Conservation (phyloP, 2,888 invertebrate genomes). For the Cryptus armator region DNA sequence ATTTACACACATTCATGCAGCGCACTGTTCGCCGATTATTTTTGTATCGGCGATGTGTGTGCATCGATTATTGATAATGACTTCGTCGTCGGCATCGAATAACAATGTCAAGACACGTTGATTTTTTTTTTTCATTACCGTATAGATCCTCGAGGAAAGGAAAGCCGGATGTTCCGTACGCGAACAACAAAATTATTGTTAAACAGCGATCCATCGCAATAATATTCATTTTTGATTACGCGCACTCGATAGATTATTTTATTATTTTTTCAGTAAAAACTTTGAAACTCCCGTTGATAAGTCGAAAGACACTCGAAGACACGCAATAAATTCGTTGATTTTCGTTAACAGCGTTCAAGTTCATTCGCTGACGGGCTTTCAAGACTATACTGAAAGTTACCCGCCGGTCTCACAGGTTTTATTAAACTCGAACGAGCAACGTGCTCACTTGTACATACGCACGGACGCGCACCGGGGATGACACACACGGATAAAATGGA, state of each 20-base stretch:
- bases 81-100: background rate
- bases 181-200: conserved; percentile 24
- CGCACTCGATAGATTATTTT: background rate
- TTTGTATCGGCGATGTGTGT: background rate
- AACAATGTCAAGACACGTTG: background rate
- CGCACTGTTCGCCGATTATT: background rate
- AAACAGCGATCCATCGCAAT: conserved; percentile 8
- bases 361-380: conserved; percentile 39
- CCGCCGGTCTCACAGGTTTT: conserved; percentile 49
- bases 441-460: conserved; percentile 32
- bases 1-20: background rate
- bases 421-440: conserved; percentile 12
- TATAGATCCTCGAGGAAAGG: conserved; percentile 35
- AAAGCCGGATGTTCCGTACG: conserved; percentile 15
- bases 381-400: conserved; percentile 45
- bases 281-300: background rate
- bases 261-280: background rate
- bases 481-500: background rate
- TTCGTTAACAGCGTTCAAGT: background rate
- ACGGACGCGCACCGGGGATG: conserved; percentile 1
- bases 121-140: conserved; percentile 57
- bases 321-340: background rate
- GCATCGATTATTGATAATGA: conserved; percentile 14
- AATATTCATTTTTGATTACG: conserved; percentile 18
- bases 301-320: background rate